Percentiles rank a stretch among this genome's conserved stretches.
These are phyloP conservation scores for Halichondria panicea DNA, from an alignment of 37 sponge, comb jelly and placozoan species.

Conservation along the genomic window DNA sequence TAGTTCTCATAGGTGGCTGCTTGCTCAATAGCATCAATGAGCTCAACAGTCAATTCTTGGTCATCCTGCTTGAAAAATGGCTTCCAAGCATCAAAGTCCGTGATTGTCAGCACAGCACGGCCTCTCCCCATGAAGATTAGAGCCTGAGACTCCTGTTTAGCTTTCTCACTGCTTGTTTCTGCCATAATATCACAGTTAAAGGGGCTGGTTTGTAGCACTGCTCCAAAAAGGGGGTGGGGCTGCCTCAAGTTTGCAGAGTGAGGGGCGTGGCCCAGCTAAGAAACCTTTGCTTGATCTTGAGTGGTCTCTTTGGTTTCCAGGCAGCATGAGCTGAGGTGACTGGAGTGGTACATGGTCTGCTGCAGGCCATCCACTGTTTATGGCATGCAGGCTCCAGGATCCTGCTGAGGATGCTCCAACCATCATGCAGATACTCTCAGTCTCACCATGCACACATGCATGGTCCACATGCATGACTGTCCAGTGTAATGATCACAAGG, in stretches of 20 bases:
- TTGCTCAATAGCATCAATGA: neutral
- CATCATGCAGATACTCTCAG: no score
- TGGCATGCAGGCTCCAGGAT: no score
- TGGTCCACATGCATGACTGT: no score
- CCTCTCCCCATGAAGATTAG: slow-evolving; percentile 25
- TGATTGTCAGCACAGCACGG: slow-evolving; percentile 9
- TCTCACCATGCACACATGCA: no score
- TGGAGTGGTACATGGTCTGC: no score
- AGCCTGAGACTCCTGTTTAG: neutral
- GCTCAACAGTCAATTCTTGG: neutral
- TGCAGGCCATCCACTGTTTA: no score
- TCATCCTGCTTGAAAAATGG: slow-evolving; percentile 2
- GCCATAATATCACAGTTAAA: neutral
- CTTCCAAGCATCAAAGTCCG: slow-evolving; percentile 25
- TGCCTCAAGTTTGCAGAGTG: neutral
- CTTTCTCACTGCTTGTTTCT: neutral
- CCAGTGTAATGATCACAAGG: no score
- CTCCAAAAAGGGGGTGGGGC: slow-evolving; percentile 11
- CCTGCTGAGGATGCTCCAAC: no score
- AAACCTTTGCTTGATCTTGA: no score
- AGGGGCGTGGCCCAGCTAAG: neutral
- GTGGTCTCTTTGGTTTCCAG: no score
- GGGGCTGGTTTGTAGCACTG: no score
- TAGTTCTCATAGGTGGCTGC: slow-evolving; percentile 16
- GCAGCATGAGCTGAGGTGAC: no score